Percentiles rank a stretch among this genome's conserved stretches.
These are phyloP conservation scores for Brachyalestes nurse DNA, from an alignment of 2,797 vertebrate genomes.

Conservation along the genomic window DNA sequence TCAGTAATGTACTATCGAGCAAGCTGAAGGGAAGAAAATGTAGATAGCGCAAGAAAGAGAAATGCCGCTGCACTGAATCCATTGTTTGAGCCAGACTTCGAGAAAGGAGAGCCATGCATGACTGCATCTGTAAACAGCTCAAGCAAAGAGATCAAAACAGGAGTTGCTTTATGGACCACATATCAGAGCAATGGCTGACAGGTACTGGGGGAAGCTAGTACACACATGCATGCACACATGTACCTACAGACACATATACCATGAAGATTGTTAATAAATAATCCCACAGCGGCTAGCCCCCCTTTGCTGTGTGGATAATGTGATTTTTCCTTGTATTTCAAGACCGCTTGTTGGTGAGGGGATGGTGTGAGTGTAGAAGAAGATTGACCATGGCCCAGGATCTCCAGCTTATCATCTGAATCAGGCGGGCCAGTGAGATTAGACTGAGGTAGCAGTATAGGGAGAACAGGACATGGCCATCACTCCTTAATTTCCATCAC, in stretches of 20 bases:
- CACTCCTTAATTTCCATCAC: conserved; percentile 75
- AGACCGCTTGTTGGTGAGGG: conserved; percentile 1
- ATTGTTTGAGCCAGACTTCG: not conserved
- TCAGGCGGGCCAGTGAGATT: conserved; percentile 80
- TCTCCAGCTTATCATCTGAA: conserved; percentile 80
- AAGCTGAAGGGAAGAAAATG: conserved; percentile 65
- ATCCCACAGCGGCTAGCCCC: conserved; percentile 21
- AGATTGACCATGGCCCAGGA: conserved; percentile 58
- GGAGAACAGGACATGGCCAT: conserved; percentile 55
- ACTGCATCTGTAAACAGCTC: conserved; percentile 23
- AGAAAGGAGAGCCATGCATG: conserved; percentile 5
- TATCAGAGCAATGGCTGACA: conserved; percentile 2
- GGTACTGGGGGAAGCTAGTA: not conserved
- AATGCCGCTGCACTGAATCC: conserved; percentile 1
- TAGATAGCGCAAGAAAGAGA: conserved; percentile 58
- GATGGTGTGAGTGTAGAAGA: conserved; percentile 49
- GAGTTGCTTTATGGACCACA: not conserved
- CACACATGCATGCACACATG: conserved; percentile 7
- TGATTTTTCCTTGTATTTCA: conserved; percentile 41
- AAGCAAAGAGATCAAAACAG: not conserved
- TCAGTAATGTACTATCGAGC: conserved; percentile 81
- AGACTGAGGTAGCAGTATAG: conserved; percentile 72
- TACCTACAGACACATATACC: not conserved
- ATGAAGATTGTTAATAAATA: conserved; percentile 44
- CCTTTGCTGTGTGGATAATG: conserved; percentile 33